These are phyloP conservation scores for Montipora capitata DNA, from an alignment of 92 coral and sea anemone species.

Conservation along the genomic window DNA sequence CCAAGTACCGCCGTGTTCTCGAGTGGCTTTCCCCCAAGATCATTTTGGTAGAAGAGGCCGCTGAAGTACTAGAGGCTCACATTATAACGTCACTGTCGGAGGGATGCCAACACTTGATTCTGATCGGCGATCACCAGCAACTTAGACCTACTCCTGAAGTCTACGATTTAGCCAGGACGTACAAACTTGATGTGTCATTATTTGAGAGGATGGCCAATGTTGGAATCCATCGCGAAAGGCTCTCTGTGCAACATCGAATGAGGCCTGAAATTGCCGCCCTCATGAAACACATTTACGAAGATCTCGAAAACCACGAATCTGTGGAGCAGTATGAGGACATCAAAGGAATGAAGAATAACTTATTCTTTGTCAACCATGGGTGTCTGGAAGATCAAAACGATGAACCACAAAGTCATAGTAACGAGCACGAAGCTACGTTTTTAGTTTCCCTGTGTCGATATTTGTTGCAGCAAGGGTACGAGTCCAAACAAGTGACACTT, in stretches of 20 bases:
- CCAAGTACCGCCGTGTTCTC: conserved; percentile 77
- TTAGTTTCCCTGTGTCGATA: conserved; percentile 85
- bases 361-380: conserved; percentile 87
- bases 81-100: conserved; percentile 82
- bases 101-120: conserved; percentile 89
- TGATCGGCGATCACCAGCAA: conserved; percentile 97
- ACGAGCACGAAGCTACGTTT: conserved; percentile 88
- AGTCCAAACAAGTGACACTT: conserved; percentile 79
- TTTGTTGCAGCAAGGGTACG: conserved; percentile 88
- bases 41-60: conserved; percentile 94
- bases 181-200: conserved; percentile 87
- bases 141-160: conserved; percentile 92
- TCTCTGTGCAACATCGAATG: conserved; percentile 96
- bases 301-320: conserved; percentile 79
- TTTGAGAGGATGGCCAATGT: conserved; percentile 91
- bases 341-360: conserved; percentile 81
- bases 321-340: conserved; percentile 82
- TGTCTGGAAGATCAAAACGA: conserved; percentile 72
- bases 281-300: conserved; percentile 86
- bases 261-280: conserved; percentile 91
- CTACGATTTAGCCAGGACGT: conserved; percentile 80
- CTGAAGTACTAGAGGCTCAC: conserved; percentile 97
- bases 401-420: conserved; percentile 84
- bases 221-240: conserved; percentile 74
- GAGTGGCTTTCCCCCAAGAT: conserved; percentile 85